phyloP scores from a whole-genome alignment of 2,113 vertebrate genomes.

The Colossoma macropomum region DNA sequence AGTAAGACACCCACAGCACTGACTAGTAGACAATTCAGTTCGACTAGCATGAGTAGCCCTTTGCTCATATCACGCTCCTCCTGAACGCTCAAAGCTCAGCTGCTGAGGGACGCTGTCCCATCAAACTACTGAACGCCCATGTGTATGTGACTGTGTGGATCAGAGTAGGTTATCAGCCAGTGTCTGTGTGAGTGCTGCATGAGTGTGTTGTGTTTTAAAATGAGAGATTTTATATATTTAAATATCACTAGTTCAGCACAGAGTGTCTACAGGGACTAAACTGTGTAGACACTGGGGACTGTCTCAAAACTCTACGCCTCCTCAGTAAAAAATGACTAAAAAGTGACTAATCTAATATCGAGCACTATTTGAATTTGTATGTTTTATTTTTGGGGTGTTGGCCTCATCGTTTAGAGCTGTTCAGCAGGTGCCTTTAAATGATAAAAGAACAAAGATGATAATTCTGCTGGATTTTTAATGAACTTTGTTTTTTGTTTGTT shows the following conservation, averaged over 20 bases:
- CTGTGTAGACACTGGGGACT: background rate
- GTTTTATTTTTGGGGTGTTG: background rate
- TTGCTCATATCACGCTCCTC: background rate
- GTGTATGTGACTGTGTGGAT: conserved; percentile 5
- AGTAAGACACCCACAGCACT: background rate
- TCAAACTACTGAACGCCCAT: background rate
- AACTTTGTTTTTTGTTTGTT: background rate
- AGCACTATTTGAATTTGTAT: conserved; percentile 33
- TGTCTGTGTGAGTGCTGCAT: conserved; percentile 9
- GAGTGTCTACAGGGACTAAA: conserved; percentile 4
- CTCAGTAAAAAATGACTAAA: conserved; percentile 8
- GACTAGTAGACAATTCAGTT: background rate
- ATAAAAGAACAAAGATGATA: background rate
- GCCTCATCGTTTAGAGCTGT: background rate
- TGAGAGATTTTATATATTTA: conserved; percentile 35
- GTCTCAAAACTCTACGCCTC: conserved; percentile 31
- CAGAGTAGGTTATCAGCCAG: background rate
- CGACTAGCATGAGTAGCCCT: no score
- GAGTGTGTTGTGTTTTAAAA: conserved; percentile 11
- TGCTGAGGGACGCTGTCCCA: conserved; percentile 13
- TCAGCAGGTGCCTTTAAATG: conserved; percentile 21
- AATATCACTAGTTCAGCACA: conserved; percentile 15
- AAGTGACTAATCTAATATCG: conserved; percentile 39
- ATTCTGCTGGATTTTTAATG: conserved; percentile 24
- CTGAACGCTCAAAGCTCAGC: background rate